Evolutionary conservation across 2,113 vertebrate genomes (phyloP).

Genomic region (Pedionomus torquatus): DNA sequence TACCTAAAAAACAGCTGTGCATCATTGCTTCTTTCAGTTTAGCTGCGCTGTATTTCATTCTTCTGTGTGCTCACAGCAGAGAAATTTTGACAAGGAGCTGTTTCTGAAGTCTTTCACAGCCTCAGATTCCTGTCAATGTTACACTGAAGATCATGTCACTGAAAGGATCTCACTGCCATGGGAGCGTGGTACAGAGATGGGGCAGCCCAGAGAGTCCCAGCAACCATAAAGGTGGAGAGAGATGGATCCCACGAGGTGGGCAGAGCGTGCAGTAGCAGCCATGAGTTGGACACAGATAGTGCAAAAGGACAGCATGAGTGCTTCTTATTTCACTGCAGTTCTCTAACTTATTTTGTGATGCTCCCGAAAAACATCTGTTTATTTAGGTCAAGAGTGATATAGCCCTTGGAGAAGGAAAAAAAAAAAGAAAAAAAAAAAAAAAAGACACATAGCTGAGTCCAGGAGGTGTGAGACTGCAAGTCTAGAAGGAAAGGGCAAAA

Average conservation of each 20-base stretch:
- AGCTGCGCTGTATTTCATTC: background rate
- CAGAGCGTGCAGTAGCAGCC: fast-evolving
- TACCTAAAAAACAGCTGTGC: constrained; percentile 38
- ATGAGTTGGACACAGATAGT: fast-evolving
- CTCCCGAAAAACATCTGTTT: background rate
- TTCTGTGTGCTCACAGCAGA: background rate
- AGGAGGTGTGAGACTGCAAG: background rate
- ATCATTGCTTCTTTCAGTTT: constrained; percentile 12
- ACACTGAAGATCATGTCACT: background rate
- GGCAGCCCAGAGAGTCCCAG: background rate
- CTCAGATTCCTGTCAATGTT: background rate
- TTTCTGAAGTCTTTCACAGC: background rate
- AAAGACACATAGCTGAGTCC: background rate
- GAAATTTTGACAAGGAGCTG: background rate
- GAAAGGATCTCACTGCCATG: fast-evolving
- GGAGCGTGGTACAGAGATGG: background rate
- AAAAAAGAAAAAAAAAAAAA: background rate
- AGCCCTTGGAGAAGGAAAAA: background rate
- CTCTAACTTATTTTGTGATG: background rate
- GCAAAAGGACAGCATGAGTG: background rate
- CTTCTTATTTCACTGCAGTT: background rate
- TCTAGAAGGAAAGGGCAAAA: background rate
- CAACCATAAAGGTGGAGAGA: background rate
- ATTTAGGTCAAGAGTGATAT: background rate
- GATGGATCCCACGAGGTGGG: background rate